These are phyloP conservation scores for Notoglanidium macrostoma DNA, from an alignment of 2,797 vertebrate genomes.

Conservation along the genomic window DNA sequence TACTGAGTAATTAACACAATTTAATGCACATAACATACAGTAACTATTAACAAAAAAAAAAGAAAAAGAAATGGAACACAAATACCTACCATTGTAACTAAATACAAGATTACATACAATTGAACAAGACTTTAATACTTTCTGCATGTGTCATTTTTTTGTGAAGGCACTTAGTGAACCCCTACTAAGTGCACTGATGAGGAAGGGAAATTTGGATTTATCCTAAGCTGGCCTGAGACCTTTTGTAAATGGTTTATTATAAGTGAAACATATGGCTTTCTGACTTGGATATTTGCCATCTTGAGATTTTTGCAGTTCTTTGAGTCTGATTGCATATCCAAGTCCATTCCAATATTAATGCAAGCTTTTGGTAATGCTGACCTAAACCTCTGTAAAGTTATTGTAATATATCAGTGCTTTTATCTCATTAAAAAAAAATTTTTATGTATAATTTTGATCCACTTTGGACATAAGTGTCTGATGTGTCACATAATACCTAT, in stretches of 20 bases:
- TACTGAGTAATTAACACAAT: constrained; percentile 64
- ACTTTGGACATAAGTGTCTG: constrained; percentile 35
- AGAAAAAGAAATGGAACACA: constrained; percentile 49
- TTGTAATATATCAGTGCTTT: constrained; percentile 74
- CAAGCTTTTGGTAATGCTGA: constrained; percentile 24
- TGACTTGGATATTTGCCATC: constrained; percentile 61
- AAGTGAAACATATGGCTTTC: constrained; percentile 76
- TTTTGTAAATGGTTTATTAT: constrained; percentile 55
- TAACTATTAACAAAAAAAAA: constrained; percentile 66
- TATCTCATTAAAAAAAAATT: constrained; percentile 36
- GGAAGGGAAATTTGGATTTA: constrained; percentile 63
- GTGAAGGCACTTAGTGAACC: constrained; percentile 71
- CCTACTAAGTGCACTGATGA: constrained; percentile 67
- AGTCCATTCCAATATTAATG: constrained; percentile 47
- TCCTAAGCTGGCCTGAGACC: constrained; percentile 63
- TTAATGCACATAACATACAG: constrained; percentile 73
- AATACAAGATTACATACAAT: constrained; percentile 55
- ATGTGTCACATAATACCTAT: constrained; percentile 35
- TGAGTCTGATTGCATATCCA: constrained; percentile 62
- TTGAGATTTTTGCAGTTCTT: constrained; percentile 62
- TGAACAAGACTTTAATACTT: constrained; percentile 55
- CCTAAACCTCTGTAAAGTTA: constrained; percentile 54
- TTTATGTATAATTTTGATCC: constrained; percentile 46
- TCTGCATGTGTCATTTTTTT: constrained; percentile 52
- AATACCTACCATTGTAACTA: constrained; percentile 64